Percentiles rank a stretch among this genome's conserved stretches.
Conservation (phyloP, 2,888 invertebrate species). For the Drosophila melanosoma region DNA sequence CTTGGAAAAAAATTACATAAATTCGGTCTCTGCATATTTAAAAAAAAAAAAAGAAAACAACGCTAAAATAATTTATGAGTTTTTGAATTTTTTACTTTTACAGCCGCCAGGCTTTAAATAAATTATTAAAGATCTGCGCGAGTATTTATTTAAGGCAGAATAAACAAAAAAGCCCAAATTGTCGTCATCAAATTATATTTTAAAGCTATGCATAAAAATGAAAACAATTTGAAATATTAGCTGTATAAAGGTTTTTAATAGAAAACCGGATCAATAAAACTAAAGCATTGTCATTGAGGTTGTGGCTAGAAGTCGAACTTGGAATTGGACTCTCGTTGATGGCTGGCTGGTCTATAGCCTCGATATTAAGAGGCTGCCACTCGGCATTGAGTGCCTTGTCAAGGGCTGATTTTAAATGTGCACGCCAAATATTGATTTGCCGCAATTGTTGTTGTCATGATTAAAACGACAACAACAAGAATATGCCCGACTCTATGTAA, state of each 20-base stretch:
- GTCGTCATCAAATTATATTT: background rate
- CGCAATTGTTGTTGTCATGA: slow-evolving; percentile 45
- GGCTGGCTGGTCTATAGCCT: slow-evolving; percentile 39
- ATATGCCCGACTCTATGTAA: slow-evolving; percentile 14
- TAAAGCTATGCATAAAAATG: background rate
- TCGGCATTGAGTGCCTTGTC: slow-evolving; percentile 18
- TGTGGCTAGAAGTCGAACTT: slow-evolving; percentile 14
- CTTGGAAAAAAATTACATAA: background rate
- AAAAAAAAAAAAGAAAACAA: background rate
- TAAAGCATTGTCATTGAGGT: slow-evolving; percentile 54
- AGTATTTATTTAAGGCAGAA: background rate
- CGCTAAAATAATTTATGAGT: background rate
- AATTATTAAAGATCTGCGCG: background rate
- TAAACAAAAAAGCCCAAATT: background rate
- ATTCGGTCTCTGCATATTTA: background rate
- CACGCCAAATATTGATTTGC: slow-evolving; percentile 70
- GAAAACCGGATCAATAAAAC: slow-evolving; percentile 56
- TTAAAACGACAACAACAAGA: slow-evolving; percentile 43
- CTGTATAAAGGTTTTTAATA: background rate
- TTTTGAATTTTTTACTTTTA: background rate
- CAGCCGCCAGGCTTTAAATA: background rate
- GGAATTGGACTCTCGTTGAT: slow-evolving; percentile 24
- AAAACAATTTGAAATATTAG: background rate
- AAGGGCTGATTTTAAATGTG: slow-evolving; percentile 39
- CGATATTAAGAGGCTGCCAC: slow-evolving; percentile 36